Conservation (phyloP, 2,888 invertebrate species). For the Gari tellinella region DNA sequence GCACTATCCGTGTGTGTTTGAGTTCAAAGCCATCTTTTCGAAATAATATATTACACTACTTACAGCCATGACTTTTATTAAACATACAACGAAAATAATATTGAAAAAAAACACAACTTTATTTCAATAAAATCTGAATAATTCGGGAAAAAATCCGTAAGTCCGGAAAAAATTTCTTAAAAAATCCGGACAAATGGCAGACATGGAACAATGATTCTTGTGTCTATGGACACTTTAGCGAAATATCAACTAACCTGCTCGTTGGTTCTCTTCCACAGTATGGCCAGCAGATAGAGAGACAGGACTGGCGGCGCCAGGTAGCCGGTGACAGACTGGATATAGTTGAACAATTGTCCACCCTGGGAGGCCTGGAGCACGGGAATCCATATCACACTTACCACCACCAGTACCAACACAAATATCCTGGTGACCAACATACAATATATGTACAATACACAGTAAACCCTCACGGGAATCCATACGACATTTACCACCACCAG, state of each 20-base stretch:
- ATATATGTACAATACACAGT: not conserved
- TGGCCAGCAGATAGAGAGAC: slow-evolving; percentile 85
- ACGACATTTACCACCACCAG: slow-evolving; percentile 81
- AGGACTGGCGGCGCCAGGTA: slow-evolving; percentile 86
- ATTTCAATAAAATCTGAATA: no score
- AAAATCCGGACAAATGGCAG: no score
- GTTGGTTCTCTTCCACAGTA: slow-evolving; percentile 85
- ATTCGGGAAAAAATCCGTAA: no score
- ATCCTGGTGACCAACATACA: slow-evolving; percentile 67
- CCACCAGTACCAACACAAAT: slow-evolving; percentile 81
- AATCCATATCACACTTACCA: slow-evolving; percentile 84
- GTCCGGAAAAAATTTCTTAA: no score
- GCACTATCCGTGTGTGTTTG: no score
- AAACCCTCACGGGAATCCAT: slow-evolving; percentile 52
- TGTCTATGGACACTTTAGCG: no score
- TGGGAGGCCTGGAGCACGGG: slow-evolving; percentile 86
- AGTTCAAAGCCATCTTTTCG: no score
- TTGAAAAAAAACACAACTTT: no score
- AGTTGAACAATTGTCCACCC: slow-evolving; percentile 86
- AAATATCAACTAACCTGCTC: slow-evolving; percentile 85
- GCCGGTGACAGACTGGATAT: slow-evolving; percentile 86
- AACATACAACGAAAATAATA: no score
- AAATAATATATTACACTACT: no score
- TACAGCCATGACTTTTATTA: no score
- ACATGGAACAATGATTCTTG: no score